Evolutionary conservation across 2,113 vertebrate genomes (phyloP).

Genomic region (Spilogale gracilis): DNA sequence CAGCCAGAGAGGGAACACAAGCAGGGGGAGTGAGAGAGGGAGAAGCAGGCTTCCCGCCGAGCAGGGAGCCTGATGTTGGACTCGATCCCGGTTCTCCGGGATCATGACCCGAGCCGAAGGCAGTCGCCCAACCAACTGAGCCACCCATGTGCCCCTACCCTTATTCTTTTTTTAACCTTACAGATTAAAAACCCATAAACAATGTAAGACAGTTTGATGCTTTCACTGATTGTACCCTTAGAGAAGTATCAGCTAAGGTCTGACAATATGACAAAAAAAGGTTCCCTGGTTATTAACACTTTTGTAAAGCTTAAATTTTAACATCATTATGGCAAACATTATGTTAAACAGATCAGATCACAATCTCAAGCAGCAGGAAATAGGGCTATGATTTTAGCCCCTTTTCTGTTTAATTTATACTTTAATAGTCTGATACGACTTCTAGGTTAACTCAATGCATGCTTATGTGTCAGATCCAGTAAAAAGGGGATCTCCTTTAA

Average conservation of each 20-base stretch:
- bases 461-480: background rate
- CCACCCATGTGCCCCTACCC: background rate
- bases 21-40: no score
- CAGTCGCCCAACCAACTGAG: no score
- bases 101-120: no score
- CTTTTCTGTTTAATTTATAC: conserved; percentile 28
- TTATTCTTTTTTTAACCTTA: background rate
- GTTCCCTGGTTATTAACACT: background rate
- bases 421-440: background rate
- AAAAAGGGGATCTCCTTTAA: conserved; percentile 21
- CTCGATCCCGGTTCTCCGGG: no score
- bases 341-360: background rate
- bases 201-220: background rate
- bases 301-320: background rate
- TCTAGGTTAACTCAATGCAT: background rate
- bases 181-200: background rate
- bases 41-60: no score
- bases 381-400: background rate
- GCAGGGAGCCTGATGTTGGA: no score
- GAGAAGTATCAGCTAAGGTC: background rate
- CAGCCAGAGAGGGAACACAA: no score
- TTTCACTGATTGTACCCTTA: background rate
- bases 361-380: background rate
- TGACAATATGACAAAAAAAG: background rate
- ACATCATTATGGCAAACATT: background rate